Evolutionary conservation across 2,113 vertebrate genomes (phyloP).

Genomic region (Alouatta palliata): DNA sequence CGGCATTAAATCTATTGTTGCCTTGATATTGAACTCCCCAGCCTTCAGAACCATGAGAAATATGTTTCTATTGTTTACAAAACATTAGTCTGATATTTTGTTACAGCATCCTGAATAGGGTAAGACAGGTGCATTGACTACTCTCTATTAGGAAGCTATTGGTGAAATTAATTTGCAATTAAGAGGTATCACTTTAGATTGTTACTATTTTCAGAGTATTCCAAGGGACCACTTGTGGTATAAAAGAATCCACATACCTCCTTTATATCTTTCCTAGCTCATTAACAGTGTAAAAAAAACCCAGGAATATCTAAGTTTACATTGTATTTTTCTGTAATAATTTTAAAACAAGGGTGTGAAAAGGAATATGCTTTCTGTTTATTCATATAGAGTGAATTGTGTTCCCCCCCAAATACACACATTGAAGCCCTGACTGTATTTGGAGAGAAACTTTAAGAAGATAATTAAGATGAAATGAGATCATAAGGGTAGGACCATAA

Average conservation of each 20-base stretch:
- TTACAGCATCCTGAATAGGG: not conserved
- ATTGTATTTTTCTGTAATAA: not conserved
- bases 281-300: not conserved
- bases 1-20: not conserved
- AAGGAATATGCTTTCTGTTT: not conserved
- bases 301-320: not conserved
- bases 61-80: not conserved
- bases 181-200: not conserved
- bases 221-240: not conserved
- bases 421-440: not conserved
- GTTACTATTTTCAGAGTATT: not conserved
- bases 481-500: not conserved
- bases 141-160: not conserved
- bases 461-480: not conserved
- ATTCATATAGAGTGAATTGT: not conserved
- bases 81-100: not conserved
- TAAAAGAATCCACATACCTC: not conserved
- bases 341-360: not conserved
- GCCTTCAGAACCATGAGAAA: not conserved
- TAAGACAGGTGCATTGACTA: not conserved
- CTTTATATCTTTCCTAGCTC: not conserved
- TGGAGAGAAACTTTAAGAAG: not conserved
- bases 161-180: not conserved
- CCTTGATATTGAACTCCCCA: not conserved
- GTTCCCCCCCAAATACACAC: not conserved